Evolutionary conservation across 2,888 invertebrate species (phyloP).

Genomic region (Nephrocerus scutellatus): DNA sequence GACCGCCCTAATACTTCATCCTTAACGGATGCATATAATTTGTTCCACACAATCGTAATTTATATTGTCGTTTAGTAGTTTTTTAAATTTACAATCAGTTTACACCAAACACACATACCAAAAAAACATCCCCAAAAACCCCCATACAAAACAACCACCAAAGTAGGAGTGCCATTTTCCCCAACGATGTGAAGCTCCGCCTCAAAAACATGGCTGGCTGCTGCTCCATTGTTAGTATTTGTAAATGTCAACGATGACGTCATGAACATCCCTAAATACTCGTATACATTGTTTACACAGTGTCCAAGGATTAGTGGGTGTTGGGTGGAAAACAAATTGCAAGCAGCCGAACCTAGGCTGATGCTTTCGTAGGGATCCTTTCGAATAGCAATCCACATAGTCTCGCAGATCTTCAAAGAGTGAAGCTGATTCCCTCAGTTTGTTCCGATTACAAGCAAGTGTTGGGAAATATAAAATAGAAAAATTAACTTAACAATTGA

Average conservation of each 20-base stretch:
- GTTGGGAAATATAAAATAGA: too few species aligned
- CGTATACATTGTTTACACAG: conserved; percentile 1
- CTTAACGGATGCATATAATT: too few species aligned
- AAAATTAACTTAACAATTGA: too few species aligned
- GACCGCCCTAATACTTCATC: too few species aligned
- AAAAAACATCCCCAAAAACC: conserved; percentile 1
- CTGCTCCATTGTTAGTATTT: too few species aligned
- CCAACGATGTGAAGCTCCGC: conserved; percentile 13
- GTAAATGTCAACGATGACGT: conserved; percentile 30
- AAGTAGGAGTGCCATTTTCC: conserved; percentile 6
- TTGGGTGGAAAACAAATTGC: conserved; percentile 3
- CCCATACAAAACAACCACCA: too few species aligned
- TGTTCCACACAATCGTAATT: too few species aligned
- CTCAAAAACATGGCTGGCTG: conserved; percentile 21
- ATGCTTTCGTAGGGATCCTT: conserved; percentile 36
- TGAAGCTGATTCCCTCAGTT: conserved; percentile 42
- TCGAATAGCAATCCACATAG: conserved; percentile 42
- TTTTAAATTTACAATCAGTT: too few species aligned
- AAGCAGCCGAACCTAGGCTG: not conserved
- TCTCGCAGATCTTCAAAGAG: conserved; percentile 48
- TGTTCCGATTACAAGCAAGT: conserved; percentile 26
- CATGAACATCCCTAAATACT: conserved; percentile 16
- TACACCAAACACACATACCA: not conserved
- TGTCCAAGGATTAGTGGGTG: not conserved
- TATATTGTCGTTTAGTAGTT: too few species aligned